Evolutionary conservation across 2,888 invertebrate genomes (phyloP), one percentile per base, ranked within the genome.

Genomic region (Perithous albicinctus): DNA sequence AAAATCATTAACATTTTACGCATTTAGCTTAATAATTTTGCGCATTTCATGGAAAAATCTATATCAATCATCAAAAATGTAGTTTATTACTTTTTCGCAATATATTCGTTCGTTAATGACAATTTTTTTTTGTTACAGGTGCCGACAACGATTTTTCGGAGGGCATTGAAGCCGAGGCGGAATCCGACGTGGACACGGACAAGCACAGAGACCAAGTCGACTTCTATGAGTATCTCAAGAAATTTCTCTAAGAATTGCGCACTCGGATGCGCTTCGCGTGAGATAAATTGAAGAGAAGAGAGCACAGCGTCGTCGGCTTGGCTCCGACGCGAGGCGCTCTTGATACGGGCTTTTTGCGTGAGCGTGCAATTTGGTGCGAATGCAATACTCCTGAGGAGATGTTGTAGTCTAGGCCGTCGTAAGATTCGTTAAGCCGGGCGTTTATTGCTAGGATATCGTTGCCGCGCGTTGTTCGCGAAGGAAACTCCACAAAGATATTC

Each of bases 171-270:
- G 84, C 84, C 35, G 86, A 88, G 59, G 79, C 78, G 8, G 83
- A 88, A 51, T 84, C 84, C 23, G 87, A 86, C 59, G 85, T 83
- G 43, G 87, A 85, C 66, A 85, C 85, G 73, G 85, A 85, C 73
- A 86, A 86, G 72, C 86, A 85, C 29, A 59, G 78, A 43, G 72
- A 73, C 72, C 61, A 63, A 63, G 82, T 76, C 51, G 76, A 76
- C 18, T 76, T 82, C 67, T 82, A 79, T 72, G 78, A 82, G 54
- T 82, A 82, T 76, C 73, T 82, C 18, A 76, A 82, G 76, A 79
- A 82, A 66, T 76, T 82, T 79, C 78, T 82, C 67, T 82, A 82
- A 82, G 75, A 72, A 26, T 59, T 43, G 59, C 61, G 18, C 12
- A 26, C 51, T 43, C 54, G 35, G 69, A 15, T 41, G 29, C 48